Conservation (phyloP, 2,797 vertebrate genomes). For the Podarcis lilfordi region DNA sequence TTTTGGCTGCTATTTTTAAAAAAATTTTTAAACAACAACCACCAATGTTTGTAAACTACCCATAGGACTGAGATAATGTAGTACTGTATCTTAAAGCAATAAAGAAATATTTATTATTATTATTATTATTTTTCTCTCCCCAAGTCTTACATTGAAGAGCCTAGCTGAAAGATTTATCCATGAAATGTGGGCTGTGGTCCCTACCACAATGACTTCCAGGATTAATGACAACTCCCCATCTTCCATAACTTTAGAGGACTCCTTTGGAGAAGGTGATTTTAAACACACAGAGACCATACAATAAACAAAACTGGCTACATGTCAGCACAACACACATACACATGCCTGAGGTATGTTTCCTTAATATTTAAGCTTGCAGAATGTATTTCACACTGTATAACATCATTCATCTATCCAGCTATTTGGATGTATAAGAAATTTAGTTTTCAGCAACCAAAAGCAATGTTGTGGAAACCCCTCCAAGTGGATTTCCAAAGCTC, state of each 20-base stretch:
- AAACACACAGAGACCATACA: background rate
- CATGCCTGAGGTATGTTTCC: background rate
- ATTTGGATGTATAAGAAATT: too few species aligned
- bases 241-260: background rate
- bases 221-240: background rate
- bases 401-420: background rate
- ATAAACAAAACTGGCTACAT: background rate
- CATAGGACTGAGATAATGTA: too few species aligned
- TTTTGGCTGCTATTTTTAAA: too few species aligned
- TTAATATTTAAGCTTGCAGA: background rate
- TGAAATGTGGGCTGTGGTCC: background rate
- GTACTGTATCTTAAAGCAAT: too few species aligned
- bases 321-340: background rate
- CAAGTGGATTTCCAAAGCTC: slow-evolving; percentile 1
- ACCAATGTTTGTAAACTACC: too few species aligned
- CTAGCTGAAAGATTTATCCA: background rate
- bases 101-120: too few species aligned
- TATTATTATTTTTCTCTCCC: too few species aligned
- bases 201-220: background rate
- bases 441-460: background rate
- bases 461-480: slow-evolving; percentile 25
- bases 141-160: background rate
- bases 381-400: background rate
- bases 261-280: background rate
- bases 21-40: too few species aligned